phyloP scores from a whole-genome alignment of 2,888 invertebrate genomes.

The Tromatobia lineatoria region DNA sequence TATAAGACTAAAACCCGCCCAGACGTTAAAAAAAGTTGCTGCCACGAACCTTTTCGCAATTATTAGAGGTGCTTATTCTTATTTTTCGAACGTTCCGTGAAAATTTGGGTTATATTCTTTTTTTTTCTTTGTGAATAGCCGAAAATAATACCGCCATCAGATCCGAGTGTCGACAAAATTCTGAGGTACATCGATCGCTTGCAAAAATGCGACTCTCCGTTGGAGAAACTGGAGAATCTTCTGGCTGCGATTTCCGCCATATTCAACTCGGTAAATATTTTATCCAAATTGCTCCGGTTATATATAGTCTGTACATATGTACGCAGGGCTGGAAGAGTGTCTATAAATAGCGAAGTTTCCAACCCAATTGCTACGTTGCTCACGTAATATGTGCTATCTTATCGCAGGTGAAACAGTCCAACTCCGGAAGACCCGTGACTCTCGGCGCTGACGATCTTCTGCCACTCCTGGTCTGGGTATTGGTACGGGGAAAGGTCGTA shows the following conservation, averaged over 20 bases:
- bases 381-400: slow-evolving; percentile 20
- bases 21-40: neutral
- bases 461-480: slow-evolving; percentile 96
- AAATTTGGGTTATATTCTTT: neutral
- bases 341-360: slow-evolving; percentile 38
- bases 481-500: slow-evolving; percentile 95
- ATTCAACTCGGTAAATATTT: slow-evolving; percentile 90
- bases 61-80: neutral
- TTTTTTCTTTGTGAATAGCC: slow-evolving; percentile 85
- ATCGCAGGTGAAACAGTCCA: slow-evolving; percentile 89
- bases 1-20: neutral
- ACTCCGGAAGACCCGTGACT: slow-evolving; percentile 86
- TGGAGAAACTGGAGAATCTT: slow-evolving; percentile 97
- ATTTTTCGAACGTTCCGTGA: neutral
- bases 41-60: neutral
- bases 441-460: slow-evolving; percentile 96
- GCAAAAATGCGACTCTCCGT: slow-evolving; percentile 96
- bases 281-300: neutral
- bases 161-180: slow-evolving; percentile 91
- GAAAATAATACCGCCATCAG: slow-evolving; percentile 92
- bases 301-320: no score
- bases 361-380: slow-evolving; percentile 6
- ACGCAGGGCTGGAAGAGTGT: neutral
- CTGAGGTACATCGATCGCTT: slow-evolving; percentile 92
- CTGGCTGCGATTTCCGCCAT: slow-evolving; percentile 95